Evolutionary conservation across 2,113 vertebrate genomes (phyloP).

Genomic region (Tychaedon coryphoeus): DNA sequence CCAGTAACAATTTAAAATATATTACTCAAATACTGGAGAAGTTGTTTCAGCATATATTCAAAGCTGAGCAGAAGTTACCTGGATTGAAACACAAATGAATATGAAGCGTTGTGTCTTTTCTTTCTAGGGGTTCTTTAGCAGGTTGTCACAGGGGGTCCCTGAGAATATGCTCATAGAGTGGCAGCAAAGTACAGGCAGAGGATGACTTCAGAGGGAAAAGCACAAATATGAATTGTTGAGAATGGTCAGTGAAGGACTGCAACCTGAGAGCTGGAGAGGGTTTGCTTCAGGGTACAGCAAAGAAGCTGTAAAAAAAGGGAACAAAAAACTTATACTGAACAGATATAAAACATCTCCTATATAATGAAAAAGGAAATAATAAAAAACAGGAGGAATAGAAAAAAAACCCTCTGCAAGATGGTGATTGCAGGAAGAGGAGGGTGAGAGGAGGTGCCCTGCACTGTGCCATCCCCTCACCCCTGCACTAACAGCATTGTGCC

Average conservation of each 20-base stretch:
- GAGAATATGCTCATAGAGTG: background rate
- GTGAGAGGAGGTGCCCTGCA: background rate
- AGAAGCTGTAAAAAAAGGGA: background rate
- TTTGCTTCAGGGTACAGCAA: background rate
- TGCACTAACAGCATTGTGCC: background rate
- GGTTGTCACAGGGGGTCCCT: background rate
- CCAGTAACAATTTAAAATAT: background rate
- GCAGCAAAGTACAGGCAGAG: background rate
- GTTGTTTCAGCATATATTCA: background rate
- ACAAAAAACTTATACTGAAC: background rate
- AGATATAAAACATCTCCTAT: background rate
- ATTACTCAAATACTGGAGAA: background rate
- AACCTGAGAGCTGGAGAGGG: background rate
- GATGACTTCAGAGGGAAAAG: background rate
- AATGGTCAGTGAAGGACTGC: background rate
- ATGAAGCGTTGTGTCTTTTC: background rate
- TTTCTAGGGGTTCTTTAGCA: background rate
- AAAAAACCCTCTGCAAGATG: accelerated
- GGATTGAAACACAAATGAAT: background rate
- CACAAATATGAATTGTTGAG: background rate
- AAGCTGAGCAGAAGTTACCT: background rate
- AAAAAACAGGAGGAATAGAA: background rate
- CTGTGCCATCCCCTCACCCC: background rate
- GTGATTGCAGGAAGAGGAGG: background rate
- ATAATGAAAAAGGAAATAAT: background rate